phyloP scores from a whole-genome alignment of 1,140 invertebrate species.

The Meteorus sp. region DNA sequence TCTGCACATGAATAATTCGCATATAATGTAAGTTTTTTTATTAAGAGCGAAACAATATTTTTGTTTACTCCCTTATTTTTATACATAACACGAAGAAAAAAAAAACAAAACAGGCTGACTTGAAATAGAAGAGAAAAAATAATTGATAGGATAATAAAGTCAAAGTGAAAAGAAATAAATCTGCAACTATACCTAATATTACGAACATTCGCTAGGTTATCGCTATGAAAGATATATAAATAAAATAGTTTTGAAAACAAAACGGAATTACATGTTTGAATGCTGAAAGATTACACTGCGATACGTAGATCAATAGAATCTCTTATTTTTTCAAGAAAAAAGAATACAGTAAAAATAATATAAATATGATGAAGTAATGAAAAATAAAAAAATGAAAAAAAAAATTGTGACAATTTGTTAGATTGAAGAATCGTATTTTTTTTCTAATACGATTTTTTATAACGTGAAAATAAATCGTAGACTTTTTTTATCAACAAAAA shows the following conservation, averaged over 20 bases:
- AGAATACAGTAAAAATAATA: constrained; percentile 29
- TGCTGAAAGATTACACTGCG: constrained; percentile 26
- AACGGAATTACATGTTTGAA: neutral
- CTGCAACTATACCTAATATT: too few relatives aligned
- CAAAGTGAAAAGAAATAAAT: constrained; percentile 6
- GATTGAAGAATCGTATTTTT: constrained; percentile 7
- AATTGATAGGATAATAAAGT: neutral
- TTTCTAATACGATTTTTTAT: neutral
- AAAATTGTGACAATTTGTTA: neutral
- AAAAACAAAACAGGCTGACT: constrained; percentile 8
- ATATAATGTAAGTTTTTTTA: constrained; percentile 44
- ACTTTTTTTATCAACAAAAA: constrained; percentile 7
- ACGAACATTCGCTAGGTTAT: too few relatives aligned
- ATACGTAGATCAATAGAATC: constrained; percentile 42
- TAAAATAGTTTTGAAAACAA: constrained; percentile 7
- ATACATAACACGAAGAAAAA: constrained; percentile 31
- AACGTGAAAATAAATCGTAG: neutral
- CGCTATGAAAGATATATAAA: constrained; percentile 5
- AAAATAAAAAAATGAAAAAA: neutral
- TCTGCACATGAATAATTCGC: constrained; percentile 26
- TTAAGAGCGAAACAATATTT: constrained; percentile 42
- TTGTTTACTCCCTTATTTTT: constrained; percentile 54
- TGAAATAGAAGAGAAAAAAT: constrained; percentile 17
- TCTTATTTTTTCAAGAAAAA: constrained; percentile 47
- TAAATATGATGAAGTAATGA: constrained; percentile 16